Evolutionary conservation across 2,113 vertebrate genomes (phyloP), one percentile per base, ranked within the genome.

Genomic region (Caloenas nicobarica): DNA sequence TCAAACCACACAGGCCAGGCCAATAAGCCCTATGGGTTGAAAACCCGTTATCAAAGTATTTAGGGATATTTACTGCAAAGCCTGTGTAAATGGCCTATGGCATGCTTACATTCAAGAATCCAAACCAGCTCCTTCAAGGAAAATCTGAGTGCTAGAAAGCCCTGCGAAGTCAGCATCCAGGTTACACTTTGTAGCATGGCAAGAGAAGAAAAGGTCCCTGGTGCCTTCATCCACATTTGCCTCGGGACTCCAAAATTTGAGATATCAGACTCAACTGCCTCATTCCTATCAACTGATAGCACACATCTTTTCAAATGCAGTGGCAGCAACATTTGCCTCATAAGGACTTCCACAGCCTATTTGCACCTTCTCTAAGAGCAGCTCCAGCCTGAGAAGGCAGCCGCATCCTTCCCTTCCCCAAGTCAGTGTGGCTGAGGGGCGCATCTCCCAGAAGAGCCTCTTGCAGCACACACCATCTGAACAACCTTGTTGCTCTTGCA

Each of bases 1-100:
- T 66, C 58, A 82, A 88, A 69, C 74, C 78, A 64, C 38, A 57
- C 15, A 60, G 66, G 34, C 38, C 73, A 72, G 51, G 31, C 58
- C 72, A 93, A 71, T 14, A 82, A 86, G 40, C 11, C 44, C 61
- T 64, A 69, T 15, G 51, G 62, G 26, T 10, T 72, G 44, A 40
- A 93, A 95, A 90, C 42, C 33, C n/a, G 28, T 56, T 83, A 88
- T 60, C 89, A 74, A 71, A 89, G 40, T 58, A 83, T 68, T 88
- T 53, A 78, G 22, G 13, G 44, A 22, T 48, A 61, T 81, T 94
- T 86, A 68, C 26, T 84, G 61, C 56, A 91, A 87, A 91, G 42
- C 22, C 61, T 79, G 26, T 53, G 36, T 36, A 93, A 90, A 60
- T 54, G 60, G 72, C 51, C 71, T 58, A 48, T 38, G 42, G 51